A percentile compares a stretch with the other conserved stretches of the same genome.
phyloP scores from a whole-genome alignment of 2,797 vertebrate species.

The Sebastes itinus region DNA sequence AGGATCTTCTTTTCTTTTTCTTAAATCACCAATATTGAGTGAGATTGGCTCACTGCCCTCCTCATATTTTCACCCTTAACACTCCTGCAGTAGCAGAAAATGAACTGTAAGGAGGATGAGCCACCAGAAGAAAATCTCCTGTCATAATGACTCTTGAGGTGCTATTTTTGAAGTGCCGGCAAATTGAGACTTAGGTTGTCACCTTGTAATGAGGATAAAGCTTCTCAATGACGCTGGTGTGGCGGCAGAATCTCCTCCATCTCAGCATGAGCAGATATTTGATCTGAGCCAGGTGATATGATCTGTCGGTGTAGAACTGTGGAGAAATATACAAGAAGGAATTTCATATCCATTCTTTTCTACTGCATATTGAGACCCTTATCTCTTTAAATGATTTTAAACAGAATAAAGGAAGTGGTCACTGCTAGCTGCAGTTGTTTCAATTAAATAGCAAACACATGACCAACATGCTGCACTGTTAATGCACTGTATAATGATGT shows the following conservation, averaged over 20 bases:
- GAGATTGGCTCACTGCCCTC: background rate
- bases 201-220: constrained; percentile 82
- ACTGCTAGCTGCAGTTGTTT: too few relatives aligned
- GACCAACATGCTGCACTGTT: too few relatives aligned
- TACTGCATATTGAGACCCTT: background rate
- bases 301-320: constrained; percentile 83
- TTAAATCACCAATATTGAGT: background rate
- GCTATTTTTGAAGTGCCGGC: background rate
- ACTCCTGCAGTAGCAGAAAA: background rate
- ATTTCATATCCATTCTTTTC: background rate
- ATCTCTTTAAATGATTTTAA: too few relatives aligned
- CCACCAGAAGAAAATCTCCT: background rate
- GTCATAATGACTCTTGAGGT: background rate
- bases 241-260: constrained; percentile 84
- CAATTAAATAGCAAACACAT: too few relatives aligned
- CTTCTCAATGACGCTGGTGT: constrained; percentile 74
- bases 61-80: background rate
- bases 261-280: constrained; percentile 85
- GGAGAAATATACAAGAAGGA: background rate
- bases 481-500: too few relatives aligned
- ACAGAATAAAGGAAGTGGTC: too few relatives aligned
- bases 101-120: background rate
- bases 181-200: background rate
- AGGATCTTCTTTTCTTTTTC: background rate
- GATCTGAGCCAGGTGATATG: constrained; percentile 79